Evolutionary conservation across 2,113 vertebrate species (phyloP).

Genomic region (Channa maculata): DNA sequence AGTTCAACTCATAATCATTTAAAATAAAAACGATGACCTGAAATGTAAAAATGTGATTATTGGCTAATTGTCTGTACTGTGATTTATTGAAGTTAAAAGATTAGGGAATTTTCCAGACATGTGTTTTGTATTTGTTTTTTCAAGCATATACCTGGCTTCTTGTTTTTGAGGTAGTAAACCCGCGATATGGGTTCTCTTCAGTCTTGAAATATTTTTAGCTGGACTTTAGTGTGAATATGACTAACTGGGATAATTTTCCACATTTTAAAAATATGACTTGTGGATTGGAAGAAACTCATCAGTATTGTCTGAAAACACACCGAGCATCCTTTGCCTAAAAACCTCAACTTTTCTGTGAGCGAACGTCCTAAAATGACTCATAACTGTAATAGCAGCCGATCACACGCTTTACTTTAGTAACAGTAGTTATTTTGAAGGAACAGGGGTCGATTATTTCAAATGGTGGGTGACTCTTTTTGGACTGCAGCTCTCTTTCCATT

Average conservation of each 20-base stretch:
- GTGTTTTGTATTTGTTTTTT: constrained; percentile 2
- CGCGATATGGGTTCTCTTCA: background rate
- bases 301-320: constrained; percentile 57
- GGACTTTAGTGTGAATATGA: constrained; percentile 33
- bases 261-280: constrained; percentile 41
- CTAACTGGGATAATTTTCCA: constrained; percentile 46
- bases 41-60: background rate
- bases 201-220: constrained; percentile 33
- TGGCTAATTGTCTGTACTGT: background rate
- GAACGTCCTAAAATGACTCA: constrained; percentile 50
- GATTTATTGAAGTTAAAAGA: background rate
- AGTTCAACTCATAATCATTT: background rate
- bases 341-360: constrained; percentile 29
- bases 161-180: constrained; percentile 1
- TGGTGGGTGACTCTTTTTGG: constrained; percentile 42
- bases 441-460: constrained; percentile 55
- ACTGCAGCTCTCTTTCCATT: constrained; percentile 36
- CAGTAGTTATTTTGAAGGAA: constrained; percentile 39
- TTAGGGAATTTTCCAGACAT: background rate
- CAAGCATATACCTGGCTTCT: constrained; percentile 5
- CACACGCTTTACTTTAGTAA: constrained; percentile 11
- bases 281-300: constrained; percentile 46
- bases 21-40: background rate
- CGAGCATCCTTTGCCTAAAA: constrained; percentile 44
- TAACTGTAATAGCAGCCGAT: constrained; percentile 48